Percentiles rank a stretch among this genome's conserved stretches.
phyloP scores from a whole-genome alignment of 2,113 vertebrate genomes.

The Columbina picui region DNA sequence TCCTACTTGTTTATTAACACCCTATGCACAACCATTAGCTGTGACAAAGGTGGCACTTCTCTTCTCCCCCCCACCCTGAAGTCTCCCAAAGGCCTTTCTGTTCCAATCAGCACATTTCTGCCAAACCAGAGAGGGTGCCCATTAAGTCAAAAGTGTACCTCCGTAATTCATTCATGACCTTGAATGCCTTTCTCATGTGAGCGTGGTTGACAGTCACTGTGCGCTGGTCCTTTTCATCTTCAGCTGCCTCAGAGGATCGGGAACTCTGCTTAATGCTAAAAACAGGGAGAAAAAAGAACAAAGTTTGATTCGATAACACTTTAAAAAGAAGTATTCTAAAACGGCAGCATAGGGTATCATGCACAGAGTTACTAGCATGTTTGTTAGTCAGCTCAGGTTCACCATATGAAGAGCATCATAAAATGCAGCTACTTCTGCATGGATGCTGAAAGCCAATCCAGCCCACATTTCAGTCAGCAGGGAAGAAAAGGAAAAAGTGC shows the following conservation, averaged over 20 bases:
- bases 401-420: not conserved
- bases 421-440: not conserved
- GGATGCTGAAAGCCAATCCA: not conserved
- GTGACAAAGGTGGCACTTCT: not conserved
- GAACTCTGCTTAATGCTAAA: constrained; percentile 74
- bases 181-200: constrained; percentile 95
- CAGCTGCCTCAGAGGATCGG: constrained; percentile 74
- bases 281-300: not conserved
- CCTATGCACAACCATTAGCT: not conserved
- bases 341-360: not conserved
- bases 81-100: not conserved
- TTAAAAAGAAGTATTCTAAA: not conserved
- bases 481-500: constrained; percentile 1
- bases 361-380: not conserved
- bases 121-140: not conserved
- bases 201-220: constrained; percentile 86
- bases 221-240: constrained; percentile 83
- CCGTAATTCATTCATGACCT: constrained; percentile 93
- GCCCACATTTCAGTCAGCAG: constrained; percentile 2
- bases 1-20: not conserved
- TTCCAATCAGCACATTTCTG: not conserved
- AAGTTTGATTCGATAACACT: not conserved
- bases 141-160: constrained; percentile 77
- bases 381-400: not conserved
- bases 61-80: not conserved